Evolutionary conservation across 2,113 vertebrate genomes (phyloP), one percentile per base, ranked within the genome.

Genomic region (Engraulis encrasicolus): DNA sequence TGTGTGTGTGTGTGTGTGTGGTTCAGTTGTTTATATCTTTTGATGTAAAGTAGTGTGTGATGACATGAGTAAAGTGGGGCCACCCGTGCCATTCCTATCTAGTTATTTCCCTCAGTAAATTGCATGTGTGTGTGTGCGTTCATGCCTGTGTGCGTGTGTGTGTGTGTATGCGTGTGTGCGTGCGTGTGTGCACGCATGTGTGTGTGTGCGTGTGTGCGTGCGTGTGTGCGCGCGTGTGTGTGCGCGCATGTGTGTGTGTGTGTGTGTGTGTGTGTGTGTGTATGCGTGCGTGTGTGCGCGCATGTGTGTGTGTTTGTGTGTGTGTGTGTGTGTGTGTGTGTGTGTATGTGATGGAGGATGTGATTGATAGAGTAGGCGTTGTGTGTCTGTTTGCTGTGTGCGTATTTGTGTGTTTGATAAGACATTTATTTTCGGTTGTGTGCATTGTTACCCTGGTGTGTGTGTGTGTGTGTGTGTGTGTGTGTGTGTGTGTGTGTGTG

Each of bases 311-410:
- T n/a, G n/a, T n/a, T n/a, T n/a, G n/a, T n/a, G n/a, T n/a, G n/a
- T n/a, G n/a, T n/a, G n/a, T n/a, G n/a, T n/a, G n/a, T n/a, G n/a
- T n/a, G n/a, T n/a, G n/a, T n/a, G n/a, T n/a, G n/a, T n/a, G n/a
- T n/a, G n/a, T n/a, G n/a, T n/a, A n/a, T n/a, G n/a, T n/a, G n/a
- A n/a, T n/a, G n/a, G n/a, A 84, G 82, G 85, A 88, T 88, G 66
- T 82, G 14, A 12, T 81, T n/a, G n/a, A n/a, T n/a, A n/a, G n/a
- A n/a, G n/a, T n/a, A n/a, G n/a, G n/a, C n/a, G n/a, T n/a, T n/a
- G n/a, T n/a, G n/a, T n/a, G 71, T 66, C 6, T 2, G 81, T 87
- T 89, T 89, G 40, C n/a, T 20, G 34, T 1, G 45, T 77, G 38
- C 14, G 45, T 52, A 7, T n/a, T 20, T 80, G 48, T 80, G 52